Evolutionary conservation across 2,113 vertebrate genomes (phyloP), one percentile per base, ranked within the genome.

Genomic region (Odocoileus virginianus): DNA sequence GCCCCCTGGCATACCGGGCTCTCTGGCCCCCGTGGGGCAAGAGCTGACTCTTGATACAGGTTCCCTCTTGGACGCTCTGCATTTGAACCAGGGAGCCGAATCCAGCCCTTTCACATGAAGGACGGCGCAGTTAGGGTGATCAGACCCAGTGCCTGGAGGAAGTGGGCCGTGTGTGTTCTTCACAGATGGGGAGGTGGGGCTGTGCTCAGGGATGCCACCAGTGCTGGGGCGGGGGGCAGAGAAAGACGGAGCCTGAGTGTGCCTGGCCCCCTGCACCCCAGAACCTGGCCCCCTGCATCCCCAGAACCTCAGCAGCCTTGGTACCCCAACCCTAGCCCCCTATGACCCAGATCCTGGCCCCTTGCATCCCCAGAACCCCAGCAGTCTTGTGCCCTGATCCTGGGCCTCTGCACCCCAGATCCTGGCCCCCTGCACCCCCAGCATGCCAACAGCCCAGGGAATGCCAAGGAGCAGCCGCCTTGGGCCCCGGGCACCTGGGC

Each of bases 151-250:
- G n/a, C 47, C 50, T 17, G 12, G 2, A 2, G 47, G 27, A 27
- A 19, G 7, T 0, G 5, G 58, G 36, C n/a, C 47, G 2, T 1
- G n/a, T 1, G n/a, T 25, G 16, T 57, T 9, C 30, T 58, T 45
- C 40, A 3, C 7, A 50, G 17, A 9, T 0, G 1, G 40, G 30
- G 16, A 28, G 81, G 28, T n/a, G 21, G 52, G 64, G 30, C 12
- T 3, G 21, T 10, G 0, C 40, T 27, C 2, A 2, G 1, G 12
- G 52, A 57, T 4, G 87, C 7, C 8, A 0, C 25, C 0, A 6
- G 52, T 21, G 40, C 13, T 58, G 5, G 47, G 47, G 47, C 5
- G 0, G 8, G 27, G 47, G n/a, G 19, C 27, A 15, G n/a, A 74
- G 94, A 61, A 57, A 52, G 1, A 14, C 0, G 1, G 52, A 81